Base-by-base conservation (phyloP, 1,140 invertebrate species). In the Drosophila malerkotliana region DNA sequence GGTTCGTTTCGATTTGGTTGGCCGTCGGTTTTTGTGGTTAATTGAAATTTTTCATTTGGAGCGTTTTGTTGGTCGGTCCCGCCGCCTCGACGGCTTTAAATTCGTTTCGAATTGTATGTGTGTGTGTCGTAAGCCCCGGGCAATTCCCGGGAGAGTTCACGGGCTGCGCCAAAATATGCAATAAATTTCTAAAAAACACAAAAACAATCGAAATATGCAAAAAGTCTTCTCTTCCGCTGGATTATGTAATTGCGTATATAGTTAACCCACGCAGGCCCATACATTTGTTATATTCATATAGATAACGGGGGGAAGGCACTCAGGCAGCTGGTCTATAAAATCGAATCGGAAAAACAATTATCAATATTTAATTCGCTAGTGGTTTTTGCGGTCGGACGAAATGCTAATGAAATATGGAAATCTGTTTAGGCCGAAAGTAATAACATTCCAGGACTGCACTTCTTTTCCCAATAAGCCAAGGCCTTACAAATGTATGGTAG, bases 301-400 rank as follows among this genome's bases (percentile, higher is more conserved):
- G 55, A 67, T 49, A 67, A 55, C 51, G 7, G 21, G 21, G 21
- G 21, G 21, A 24, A n/a, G 18, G 8, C 30, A 10, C 21, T 1
- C n/a, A n/a, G 52, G 26, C 52, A 28, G 34, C 49, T 30, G 59
- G 24, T 10, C 32, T 7, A 21, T 18, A 15, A 3, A 48, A 56
- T 71, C 44, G 72, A 72, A 68, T 69, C 59, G 68, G 28, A 74
- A 85, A 85, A 85, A 85, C 73, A 85, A 85, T 85, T 85, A 88
- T 88, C 68, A 88, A 88, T 79, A 88, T 88, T 88, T 88, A 77
- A 88, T 83, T 79, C 62, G 56, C 56, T 72, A 49, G 76, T 34
- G 83, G 83, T 83, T 77, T 77, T 58, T 77, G 72, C 41, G 61
- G 59, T 63, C 48, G 14, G 32, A 44, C n/a, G 54, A 79, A 88